These are phyloP conservation scores for Drosophila kepulauana DNA, from an alignment of 1,140 invertebrate genomes.

Conservation along the genomic window DNA sequence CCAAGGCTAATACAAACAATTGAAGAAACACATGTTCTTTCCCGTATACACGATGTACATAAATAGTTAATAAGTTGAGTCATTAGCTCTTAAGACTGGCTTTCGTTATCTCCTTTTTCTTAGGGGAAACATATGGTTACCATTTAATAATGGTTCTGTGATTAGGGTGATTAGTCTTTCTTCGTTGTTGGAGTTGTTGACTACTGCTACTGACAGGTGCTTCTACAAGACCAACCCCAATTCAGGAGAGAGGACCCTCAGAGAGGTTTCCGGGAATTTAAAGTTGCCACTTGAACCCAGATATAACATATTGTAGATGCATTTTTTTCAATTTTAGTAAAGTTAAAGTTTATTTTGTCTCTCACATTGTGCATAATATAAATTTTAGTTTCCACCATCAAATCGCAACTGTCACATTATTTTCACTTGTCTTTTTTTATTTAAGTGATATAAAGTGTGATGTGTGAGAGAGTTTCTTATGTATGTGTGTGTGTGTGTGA, in stretches of 20 bases:
- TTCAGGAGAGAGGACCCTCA: constrained; percentile 1
- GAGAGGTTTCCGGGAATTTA: not conserved
- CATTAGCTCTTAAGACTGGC: constrained; percentile 25
- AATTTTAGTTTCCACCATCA: constrained; percentile 14
- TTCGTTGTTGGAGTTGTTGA: constrained; percentile 25
- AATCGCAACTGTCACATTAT: constrained; percentile 42
- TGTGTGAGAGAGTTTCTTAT: not conserved
- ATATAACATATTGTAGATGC: not conserved
- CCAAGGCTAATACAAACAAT: not conserved
- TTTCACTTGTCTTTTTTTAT: constrained; percentile 26
- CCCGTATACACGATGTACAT: not conserved
- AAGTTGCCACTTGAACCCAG: not conserved
- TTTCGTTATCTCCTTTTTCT: constrained; percentile 24
- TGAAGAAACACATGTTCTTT: constrained; percentile 36
- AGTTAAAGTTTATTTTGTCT: not conserved
- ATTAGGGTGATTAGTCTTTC: constrained; percentile 42
- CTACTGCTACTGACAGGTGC: constrained; percentile 42
- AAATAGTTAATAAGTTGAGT: constrained; percentile 34
- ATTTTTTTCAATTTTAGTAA: not conserved
- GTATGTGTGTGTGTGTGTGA: not conserved
- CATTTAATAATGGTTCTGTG: constrained; percentile 23
- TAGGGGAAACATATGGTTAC: constrained; percentile 35
- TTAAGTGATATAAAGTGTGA: constrained; percentile 69
- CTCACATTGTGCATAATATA: constrained; percentile 5
- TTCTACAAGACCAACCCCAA: constrained; percentile 31